Conservation (phyloP, 2,888 invertebrate species). For the Drosophila pseudotakahashii region DNA sequence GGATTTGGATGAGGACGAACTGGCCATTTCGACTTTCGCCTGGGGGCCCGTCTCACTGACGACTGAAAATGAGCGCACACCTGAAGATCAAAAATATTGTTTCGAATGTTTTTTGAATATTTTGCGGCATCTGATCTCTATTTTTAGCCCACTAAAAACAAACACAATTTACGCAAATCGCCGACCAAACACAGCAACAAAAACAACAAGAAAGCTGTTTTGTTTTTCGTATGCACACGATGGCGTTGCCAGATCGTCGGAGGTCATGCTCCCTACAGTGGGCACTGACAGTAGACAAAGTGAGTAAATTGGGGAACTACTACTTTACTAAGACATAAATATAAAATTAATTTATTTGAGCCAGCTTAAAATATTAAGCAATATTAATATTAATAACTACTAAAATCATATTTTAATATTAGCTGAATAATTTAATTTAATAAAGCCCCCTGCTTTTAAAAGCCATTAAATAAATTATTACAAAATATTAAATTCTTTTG, state of each 20-base stretch:
- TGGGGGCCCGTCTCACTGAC: slow-evolving; percentile 40
- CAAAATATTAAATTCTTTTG: no score
- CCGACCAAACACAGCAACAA: slow-evolving; percentile 33
- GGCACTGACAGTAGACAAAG: background rate
- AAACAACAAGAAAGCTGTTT: background rate
- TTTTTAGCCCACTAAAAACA: slow-evolving; percentile 53
- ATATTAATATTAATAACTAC: no score
- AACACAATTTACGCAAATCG: slow-evolving; percentile 52
- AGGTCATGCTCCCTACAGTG: slow-evolving; percentile 1
- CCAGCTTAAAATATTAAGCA: no score
- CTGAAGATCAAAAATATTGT: slow-evolving; percentile 57
- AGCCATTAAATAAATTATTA: no score
- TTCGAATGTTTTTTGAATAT: slow-evolving; percentile 54
- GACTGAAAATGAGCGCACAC: slow-evolving; percentile 46
- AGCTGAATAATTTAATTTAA: no score
- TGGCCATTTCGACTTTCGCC: slow-evolving; percentile 17
- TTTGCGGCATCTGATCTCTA: slow-evolving; percentile 69
- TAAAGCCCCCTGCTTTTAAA: background rate
- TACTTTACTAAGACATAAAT: no score
- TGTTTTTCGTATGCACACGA: background rate
- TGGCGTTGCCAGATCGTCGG: slow-evolving; percentile 9
- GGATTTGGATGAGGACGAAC: slow-evolving; percentile 11
- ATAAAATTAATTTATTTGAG: no score
- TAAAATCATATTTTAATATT: no score
- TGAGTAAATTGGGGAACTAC: background rate